phyloP scores from a whole-genome alignment of 2,113 vertebrate genomes.

The Podocnemis expansa region DNA sequence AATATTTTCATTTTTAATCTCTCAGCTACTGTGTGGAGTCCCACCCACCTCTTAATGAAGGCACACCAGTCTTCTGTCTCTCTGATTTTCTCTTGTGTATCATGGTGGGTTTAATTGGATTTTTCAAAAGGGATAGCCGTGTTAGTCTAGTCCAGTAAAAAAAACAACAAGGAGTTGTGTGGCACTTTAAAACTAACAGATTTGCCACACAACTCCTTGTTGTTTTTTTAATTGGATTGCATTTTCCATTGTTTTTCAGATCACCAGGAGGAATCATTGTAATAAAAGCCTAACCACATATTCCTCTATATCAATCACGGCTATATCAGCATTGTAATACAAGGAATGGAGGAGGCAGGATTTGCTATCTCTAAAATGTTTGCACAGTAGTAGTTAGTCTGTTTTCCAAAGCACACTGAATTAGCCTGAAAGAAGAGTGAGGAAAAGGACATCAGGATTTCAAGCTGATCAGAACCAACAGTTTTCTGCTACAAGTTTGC shows the following conservation, averaged over 20 bases:
- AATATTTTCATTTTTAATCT: not conserved
- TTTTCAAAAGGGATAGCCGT: too few relatives aligned
- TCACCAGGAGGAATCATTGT: conserved; percentile 51
- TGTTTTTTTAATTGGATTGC: conserved; percentile 41
- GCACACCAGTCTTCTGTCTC: not conserved
- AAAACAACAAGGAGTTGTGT: too few relatives aligned
- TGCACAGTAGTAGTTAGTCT: not conserved
- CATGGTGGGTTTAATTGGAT: too few relatives aligned
- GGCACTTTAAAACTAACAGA: too few relatives aligned
- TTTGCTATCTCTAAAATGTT: not conserved
- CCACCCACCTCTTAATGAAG: not conserved
- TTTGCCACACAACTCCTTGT: too few relatives aligned
- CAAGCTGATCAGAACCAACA: conserved; percentile 48
- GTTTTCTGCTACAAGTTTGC: not conserved
- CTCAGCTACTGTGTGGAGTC: not conserved
- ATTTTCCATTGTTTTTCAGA: conserved; percentile 51
- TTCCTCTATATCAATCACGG: not conserved
- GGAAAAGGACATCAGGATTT: not conserved
- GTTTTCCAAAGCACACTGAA: conserved; percentile 27
- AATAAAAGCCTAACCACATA: not conserved
- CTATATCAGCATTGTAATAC: not conserved
- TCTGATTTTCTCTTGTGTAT: not conserved
- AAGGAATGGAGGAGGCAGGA: not conserved
- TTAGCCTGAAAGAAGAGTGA: conserved; percentile 27
- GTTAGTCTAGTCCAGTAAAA: too few relatives aligned